Percentiles rank a stretch among this genome's conserved stretches.
These are phyloP conservation scores for Prosapia bicincta DNA, from an alignment of 2,888 invertebrate species.

Conservation along the genomic window DNA sequence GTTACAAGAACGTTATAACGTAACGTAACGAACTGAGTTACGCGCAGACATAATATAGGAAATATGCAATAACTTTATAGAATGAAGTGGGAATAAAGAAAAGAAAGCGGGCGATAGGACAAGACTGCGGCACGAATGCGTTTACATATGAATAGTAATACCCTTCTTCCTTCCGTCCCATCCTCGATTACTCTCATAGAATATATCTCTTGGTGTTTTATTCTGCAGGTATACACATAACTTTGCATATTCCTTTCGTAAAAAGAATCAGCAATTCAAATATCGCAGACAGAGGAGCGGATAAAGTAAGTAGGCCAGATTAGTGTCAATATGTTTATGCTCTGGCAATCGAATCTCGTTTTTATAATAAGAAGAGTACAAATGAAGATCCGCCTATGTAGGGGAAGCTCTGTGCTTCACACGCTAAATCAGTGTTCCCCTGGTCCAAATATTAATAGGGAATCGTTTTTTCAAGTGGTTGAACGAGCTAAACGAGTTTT, in stretches of 20 bases:
- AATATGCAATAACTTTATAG: not conserved
- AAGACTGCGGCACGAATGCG: not conserved
- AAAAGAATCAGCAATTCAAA: not conserved
- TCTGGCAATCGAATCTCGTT: not conserved
- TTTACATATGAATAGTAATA: not conserved
- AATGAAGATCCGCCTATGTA: too few relatives aligned
- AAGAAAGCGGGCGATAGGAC: not conserved
- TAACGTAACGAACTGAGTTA: too few relatives aligned
- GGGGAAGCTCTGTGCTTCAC: too few relatives aligned
- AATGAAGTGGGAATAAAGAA: not conserved
- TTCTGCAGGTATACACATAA: not conserved
- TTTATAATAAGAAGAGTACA: too few relatives aligned
- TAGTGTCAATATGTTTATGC: not conserved
- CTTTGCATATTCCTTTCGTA: not conserved
- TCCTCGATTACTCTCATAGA: not conserved
- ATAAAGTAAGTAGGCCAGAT: not conserved
- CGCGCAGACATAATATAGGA: too few relatives aligned
- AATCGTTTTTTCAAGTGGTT: too few relatives aligned
- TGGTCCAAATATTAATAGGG: too few relatives aligned
- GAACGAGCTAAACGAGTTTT: too few relatives aligned
- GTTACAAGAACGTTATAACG: too few relatives aligned
- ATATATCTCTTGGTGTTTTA: not conserved
- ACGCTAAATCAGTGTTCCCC: too few relatives aligned
- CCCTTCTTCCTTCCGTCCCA: not conserved
- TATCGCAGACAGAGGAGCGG: not conserved